Base-by-base conservation (phyloP, 2,113 vertebrate species). In the Dendropsophus ebraccatus region DNA sequence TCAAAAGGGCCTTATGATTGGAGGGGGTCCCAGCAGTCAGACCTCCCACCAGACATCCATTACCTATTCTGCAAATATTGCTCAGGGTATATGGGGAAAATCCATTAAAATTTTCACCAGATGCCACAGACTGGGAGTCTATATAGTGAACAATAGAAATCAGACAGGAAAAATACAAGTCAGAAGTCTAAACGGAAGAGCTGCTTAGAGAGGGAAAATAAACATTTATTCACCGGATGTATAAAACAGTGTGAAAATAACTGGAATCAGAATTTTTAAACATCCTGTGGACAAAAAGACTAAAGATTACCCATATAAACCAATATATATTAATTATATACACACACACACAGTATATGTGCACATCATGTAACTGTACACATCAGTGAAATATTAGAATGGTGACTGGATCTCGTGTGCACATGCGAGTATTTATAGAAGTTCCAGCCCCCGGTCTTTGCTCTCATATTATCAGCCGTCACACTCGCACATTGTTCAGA, bases 401-500 rank as follows among this genome's bases (percentile, higher is more conserved):
- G 67, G 32, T 70, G 32, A 70, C 67, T 70, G 67, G 32, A 70
- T 37, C 32, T 2, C 67, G n/a, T n/a, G n/a, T 23, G 14, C 23
- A 21, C 67, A 41, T 9, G 67, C 19, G 17, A 21, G 67, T 70
- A 70, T 70, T 41, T 70, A 70, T 70, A 70, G 67, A 70, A 7
- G 19, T 41, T 0, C 21, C 7, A 5, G 23, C 56, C 56, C n/a
- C 7, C 23, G 65, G 30, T 10, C 65, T 4, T 30, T 4, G 65
- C 32, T 41, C 67, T 41, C 67, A 1, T 70, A 23, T 70, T 35
- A 70, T 7, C 6, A 41, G 7, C n/a, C n/a, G n/a, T 70, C 67
- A 70, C 67, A 67, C n/a, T n/a, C n/a, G n/a, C 19, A 67, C 65
- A 69, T 70, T 37, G 67, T 37, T 70, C 23, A 70, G 32, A 23